phyloP scores from a whole-genome alignment of 2,113 vertebrate genomes.

The Elgaria multicarinata region DNA sequence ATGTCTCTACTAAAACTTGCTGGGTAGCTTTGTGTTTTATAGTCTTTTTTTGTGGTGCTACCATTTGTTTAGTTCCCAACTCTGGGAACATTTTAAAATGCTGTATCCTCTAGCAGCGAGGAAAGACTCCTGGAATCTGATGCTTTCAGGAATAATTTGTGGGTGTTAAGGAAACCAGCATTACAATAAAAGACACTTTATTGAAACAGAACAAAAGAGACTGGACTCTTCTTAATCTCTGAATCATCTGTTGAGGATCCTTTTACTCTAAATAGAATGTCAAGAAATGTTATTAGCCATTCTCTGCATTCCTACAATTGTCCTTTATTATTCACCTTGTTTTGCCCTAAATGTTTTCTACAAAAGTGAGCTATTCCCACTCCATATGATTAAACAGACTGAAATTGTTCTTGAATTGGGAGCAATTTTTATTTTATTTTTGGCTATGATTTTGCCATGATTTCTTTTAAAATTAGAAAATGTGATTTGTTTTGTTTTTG shows the following conservation, averaged over 20 bases:
- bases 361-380: background rate
- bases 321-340: background rate
- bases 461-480: background rate
- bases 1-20: conserved; percentile 44
- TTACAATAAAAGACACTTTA: conserved; percentile 55
- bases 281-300: conserved; percentile 55
- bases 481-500: background rate
- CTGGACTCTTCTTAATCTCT: conserved; percentile 41
- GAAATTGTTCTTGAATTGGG: background rate
- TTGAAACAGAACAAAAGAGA: conserved; percentile 53
- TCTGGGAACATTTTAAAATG: conserved; percentile 63
- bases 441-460: background rate
- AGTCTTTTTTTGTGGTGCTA: conserved; percentile 2
- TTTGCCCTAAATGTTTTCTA: background rate
- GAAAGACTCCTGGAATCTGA: conserved; percentile 65
- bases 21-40: conserved; percentile 42
- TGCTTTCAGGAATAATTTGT: conserved; percentile 65
- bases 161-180: conserved; percentile 50
- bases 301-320: conserved; percentile 8
- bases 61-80: conserved; percentile 52
- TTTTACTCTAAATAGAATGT: conserved; percentile 46
- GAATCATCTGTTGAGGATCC: conserved; percentile 44
- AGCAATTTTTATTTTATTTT: background rate
- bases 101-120: conserved; percentile 51
- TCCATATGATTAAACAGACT: background rate